Conservation (phyloP, 2,888 invertebrate species). For the Cephus runcator region DNA sequence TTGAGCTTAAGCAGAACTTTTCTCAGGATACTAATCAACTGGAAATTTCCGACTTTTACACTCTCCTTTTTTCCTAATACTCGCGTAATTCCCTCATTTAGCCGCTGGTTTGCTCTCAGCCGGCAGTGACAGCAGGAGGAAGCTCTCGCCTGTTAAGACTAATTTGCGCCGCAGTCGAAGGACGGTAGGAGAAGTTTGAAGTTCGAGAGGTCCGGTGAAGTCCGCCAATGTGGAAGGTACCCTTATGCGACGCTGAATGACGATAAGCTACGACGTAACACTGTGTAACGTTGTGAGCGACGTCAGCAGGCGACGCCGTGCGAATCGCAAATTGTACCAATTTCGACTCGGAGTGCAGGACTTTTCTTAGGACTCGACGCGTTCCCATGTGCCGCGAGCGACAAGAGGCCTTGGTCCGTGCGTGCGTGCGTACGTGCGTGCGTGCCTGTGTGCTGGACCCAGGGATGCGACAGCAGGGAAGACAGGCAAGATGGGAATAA, state of each 20-base stretch:
- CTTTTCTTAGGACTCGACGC: slow-evolving; percentile 29
- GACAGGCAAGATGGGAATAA: neutral
- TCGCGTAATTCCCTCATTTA: neutral
- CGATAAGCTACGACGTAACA: neutral
- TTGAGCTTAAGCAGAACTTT: neutral
- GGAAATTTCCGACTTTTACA: neutral
- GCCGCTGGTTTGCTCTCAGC: neutral
- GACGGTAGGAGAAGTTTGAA: neutral
- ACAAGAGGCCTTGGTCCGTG: slow-evolving; percentile 37
- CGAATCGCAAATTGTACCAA: slow-evolving; percentile 53
- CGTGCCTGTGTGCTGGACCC: neutral
- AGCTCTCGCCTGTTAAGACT: slow-evolving; percentile 47
- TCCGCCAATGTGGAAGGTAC: neutral
- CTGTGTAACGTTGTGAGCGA: neutral
- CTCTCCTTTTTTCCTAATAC: neutral
- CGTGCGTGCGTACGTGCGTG: neutral
- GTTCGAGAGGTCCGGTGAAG: neutral
- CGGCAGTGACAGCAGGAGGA: neutral
- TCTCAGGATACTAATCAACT: neutral
- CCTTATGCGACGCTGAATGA: neutral
- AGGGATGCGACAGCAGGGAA: neutral
- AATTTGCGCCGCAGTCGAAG: slow-evolving; percentile 55
- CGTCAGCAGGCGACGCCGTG: slow-evolving; percentile 30
- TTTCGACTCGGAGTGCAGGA: slow-evolving; percentile 31
- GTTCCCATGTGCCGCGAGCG: slow-evolving; percentile 42